Evolutionary conservation across 2,113 vertebrate genomes (phyloP).

Genomic region (Bos indicus): DNA sequence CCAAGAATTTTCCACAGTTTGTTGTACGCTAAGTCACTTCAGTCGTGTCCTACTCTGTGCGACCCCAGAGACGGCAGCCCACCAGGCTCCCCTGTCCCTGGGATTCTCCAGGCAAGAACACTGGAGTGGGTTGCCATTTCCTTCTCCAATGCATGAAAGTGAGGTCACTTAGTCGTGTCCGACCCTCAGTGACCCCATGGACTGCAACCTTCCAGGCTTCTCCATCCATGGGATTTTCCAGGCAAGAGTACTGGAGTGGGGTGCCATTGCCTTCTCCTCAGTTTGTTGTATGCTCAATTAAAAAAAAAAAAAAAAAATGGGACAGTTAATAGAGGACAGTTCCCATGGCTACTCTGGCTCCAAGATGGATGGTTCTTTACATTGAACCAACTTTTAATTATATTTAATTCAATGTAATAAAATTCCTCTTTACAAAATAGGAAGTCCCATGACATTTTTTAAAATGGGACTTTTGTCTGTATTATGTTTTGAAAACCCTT

Average conservation of each 20-base stretch:
- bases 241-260: too few relatives aligned
- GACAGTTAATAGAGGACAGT: neutral
- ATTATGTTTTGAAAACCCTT: neutral
- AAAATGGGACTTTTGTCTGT: neutral
- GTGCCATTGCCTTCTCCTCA: neutral
- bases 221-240: too few relatives aligned
- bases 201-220: too few relatives aligned
- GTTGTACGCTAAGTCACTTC: neutral
- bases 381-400: neutral
- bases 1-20: neutral
- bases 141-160: too few relatives aligned
- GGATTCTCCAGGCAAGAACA: too few relatives aligned
- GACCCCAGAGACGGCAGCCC: too few relatives aligned
- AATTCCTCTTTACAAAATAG: neutral
- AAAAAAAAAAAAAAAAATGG: neutral
- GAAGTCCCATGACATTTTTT: neutral
- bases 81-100: too few relatives aligned
- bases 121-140: too few relatives aligned
- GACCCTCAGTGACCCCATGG: too few relatives aligned
- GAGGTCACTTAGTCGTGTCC: too few relatives aligned
- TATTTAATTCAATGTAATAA: neutral
- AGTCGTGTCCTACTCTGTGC: too few relatives aligned
- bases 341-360: neutral
- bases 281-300: neutral
- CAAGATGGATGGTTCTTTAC: neutral